These are phyloP conservation scores for Mirza zaza DNA, from an alignment of 2,113 vertebrate species.

Conservation along the genomic window DNA sequence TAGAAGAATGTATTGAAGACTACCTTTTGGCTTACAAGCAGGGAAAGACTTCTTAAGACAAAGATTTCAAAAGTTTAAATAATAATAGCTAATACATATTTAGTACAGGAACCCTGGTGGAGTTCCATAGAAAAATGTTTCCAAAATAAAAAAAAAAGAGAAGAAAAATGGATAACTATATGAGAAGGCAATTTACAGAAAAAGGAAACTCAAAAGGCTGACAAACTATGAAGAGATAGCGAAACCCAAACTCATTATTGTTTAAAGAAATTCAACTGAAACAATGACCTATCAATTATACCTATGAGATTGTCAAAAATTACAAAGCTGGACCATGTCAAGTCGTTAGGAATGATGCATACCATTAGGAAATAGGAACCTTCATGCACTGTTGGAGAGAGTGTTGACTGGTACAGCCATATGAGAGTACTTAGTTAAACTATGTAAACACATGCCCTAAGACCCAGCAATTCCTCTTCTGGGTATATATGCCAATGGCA, in stretches of 20 bases:
- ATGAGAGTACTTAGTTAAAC: background rate
- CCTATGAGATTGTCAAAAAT: background rate
- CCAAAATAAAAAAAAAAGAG: background rate
- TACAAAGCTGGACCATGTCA: background rate
- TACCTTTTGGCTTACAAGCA: background rate
- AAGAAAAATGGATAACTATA: background rate
- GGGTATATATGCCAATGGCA: background rate
- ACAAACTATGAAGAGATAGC: background rate
- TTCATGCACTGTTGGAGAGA: background rate
- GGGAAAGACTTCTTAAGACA: background rate
- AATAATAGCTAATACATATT: background rate
- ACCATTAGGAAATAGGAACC: background rate
- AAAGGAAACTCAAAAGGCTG: background rate
- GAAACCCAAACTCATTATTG: background rate
- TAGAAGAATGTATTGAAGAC: background rate
- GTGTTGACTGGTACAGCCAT: background rate
- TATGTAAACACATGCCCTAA: background rate
- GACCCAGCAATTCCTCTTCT: background rate
- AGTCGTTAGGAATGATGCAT: background rate
- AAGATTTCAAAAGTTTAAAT: background rate
- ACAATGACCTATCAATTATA: background rate
- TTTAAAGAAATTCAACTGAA: constrained; percentile 1
- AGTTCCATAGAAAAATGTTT: background rate
- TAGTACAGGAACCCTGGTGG: background rate
- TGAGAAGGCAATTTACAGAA: background rate